These are phyloP conservation scores for Tetragnatha montana DNA, from an alignment of 2,888 invertebrate genomes.

Conservation along the genomic window DNA sequence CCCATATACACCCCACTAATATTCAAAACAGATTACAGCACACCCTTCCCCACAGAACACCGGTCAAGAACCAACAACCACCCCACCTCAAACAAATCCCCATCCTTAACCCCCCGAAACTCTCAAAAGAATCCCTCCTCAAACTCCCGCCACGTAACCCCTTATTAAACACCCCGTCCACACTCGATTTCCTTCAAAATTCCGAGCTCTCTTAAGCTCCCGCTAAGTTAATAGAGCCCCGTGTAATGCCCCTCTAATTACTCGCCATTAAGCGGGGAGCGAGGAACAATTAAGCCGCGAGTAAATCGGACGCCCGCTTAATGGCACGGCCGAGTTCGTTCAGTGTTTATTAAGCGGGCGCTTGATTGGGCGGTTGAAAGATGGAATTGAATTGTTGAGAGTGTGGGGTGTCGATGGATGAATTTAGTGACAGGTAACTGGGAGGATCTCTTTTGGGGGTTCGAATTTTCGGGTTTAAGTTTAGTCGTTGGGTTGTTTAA, in stretches of 20 bases:
- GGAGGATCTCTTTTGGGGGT: not conserved
- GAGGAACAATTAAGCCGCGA: conserved; percentile 25
- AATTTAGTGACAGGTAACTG: not conserved
- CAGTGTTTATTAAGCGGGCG: conserved; percentile 21
- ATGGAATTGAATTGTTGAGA: not conserved
- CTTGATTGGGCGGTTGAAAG: not conserved
- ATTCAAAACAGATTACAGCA: too few species aligned
- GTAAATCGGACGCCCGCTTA: not conserved
- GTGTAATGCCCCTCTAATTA: conserved; percentile 39
- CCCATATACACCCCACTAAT: too few species aligned
- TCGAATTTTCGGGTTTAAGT: not conserved
- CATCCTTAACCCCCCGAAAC: too few species aligned
- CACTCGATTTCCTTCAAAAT: not conserved
- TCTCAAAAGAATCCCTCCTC: not conserved
- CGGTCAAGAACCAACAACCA: too few species aligned
- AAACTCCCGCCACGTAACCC: not conserved
- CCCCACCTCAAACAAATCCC: too few species aligned
- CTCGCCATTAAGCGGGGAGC: conserved; percentile 25
- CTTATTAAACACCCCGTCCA: not conserved
- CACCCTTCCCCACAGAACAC: too few species aligned
- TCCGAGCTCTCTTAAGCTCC: not conserved
- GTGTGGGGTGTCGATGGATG: not conserved
- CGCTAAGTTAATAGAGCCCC: conserved; percentile 18
- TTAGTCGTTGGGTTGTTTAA: not conserved
- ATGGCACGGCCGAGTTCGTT: conserved; percentile 8